Conservation (phyloP, 2,888 invertebrate species). For the Microdon myrmicae region DNA sequence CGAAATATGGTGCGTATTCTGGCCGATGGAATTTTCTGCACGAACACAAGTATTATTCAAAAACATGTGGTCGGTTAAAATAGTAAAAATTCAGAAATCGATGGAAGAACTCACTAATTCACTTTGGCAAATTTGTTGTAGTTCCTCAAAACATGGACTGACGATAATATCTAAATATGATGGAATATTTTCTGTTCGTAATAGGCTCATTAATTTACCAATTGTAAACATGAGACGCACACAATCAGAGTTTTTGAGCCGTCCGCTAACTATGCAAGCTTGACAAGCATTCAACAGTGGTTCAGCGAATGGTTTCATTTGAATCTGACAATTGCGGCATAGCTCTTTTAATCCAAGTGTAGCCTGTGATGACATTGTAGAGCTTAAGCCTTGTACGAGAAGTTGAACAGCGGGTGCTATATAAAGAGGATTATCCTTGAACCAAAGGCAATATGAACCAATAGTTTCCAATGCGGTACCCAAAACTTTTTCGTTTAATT, state of each 20-base stretch:
- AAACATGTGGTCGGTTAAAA: not conserved
- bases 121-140: conserved; percentile 69
- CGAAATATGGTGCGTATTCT: conserved; percentile 71
- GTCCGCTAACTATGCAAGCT: conserved; percentile 70
- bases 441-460: conserved; percentile 88
- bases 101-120: conserved; percentile 66
- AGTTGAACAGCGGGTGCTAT: conserved; percentile 77
- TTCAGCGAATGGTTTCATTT: conserved; percentile 79
- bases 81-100: not conserved
- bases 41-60: conserved; percentile 19
- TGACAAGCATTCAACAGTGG: conserved; percentile 79
- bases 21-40: conserved; percentile 68
- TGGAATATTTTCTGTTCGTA: conserved; percentile 74
- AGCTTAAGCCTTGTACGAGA: conserved; percentile 74
- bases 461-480: conserved; percentile 81
- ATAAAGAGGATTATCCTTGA: conserved; percentile 76
- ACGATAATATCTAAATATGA: conserved; percentile 77
- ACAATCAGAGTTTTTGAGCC: conserved; percentile 75
- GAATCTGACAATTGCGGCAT: conserved; percentile 80
- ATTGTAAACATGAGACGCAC: conserved; percentile 81
- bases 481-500: conserved; percentile 72
- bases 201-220: conserved; percentile 77
- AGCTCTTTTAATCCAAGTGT: conserved; percentile 91
- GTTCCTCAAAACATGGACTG: conserved; percentile 74
- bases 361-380: conserved; percentile 79